Evolutionary conservation across 2,797 vertebrate species (phyloP).

Genomic region (Harpagifer antarcticus): DNA sequence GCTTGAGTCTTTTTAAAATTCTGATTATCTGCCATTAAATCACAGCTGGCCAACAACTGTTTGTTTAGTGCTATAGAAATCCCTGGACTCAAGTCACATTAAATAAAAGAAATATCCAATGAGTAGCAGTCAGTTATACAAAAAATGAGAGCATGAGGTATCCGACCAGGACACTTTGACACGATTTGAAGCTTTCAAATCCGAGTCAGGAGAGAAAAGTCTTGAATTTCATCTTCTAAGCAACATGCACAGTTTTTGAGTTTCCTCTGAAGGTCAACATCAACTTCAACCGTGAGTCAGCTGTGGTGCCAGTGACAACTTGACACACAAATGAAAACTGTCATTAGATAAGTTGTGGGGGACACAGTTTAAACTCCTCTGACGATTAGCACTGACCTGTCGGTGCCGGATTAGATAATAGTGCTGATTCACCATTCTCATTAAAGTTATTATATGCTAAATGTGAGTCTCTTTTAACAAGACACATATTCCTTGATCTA

Average conservation of each 20-base stretch:
- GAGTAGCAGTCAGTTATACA: neutral
- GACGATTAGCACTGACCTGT: neutral
- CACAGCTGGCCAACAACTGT: neutral
- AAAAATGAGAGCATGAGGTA: neutral
- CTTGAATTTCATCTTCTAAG: neutral
- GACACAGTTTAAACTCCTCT: neutral
- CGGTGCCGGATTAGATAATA: neutral
- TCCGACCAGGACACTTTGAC: neutral
- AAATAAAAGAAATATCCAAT: neutral
- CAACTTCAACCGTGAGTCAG: neutral
- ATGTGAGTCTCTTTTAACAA: neutral
- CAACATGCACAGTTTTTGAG: neutral
- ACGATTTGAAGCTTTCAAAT: slow-evolving; percentile 5
- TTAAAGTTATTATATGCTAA: neutral
- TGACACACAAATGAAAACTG: neutral
- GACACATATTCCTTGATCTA: neutral
- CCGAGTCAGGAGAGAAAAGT: neutral
- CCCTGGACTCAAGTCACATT: neutral
- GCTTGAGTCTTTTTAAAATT: neutral
- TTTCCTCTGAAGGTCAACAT: neutral
- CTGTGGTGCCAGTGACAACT: neutral
- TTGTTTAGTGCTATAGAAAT: neutral
- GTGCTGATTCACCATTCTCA: too few relatives aligned
- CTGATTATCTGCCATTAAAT: neutral
- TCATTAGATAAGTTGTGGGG: neutral